Conservation (phyloP, 2,797 vertebrate genomes). For the Clarias laeviceps region DNA sequence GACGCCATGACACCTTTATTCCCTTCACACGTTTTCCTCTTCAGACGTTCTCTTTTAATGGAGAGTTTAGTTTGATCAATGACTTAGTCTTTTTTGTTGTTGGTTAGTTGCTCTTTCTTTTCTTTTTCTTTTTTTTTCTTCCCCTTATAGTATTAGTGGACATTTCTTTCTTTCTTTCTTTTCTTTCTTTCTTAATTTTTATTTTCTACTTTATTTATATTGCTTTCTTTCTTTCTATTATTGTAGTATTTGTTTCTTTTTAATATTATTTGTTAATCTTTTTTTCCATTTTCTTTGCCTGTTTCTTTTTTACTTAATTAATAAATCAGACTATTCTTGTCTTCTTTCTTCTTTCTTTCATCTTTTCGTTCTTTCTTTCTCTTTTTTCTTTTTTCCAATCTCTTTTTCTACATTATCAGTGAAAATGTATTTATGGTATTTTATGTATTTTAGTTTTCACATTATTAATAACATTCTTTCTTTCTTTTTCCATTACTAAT, state of each 20-base stretch:
- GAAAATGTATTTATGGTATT: not conserved
- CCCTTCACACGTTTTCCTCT: not conserved
- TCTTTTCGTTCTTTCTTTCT: not conserved
- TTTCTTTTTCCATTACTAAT: not conserved
- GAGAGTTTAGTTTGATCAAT: too few species aligned
- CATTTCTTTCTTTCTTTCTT: too few species aligned
- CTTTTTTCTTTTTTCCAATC: not conserved
- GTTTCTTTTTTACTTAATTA: not conserved
- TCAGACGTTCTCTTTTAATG: not conserved
- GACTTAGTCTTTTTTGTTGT: too few species aligned
- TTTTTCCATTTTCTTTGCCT: too few species aligned
- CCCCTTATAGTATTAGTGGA: constrained; percentile 6
- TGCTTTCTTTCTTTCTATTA: too few species aligned
- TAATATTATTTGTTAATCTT: too few species aligned
- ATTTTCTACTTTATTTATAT: too few species aligned
- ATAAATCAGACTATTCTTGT: not conserved
- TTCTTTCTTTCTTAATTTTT: too few species aligned
- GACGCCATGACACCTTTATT: constrained; percentile 54
- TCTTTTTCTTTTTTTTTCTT: not conserved
- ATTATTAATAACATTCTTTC: not conserved
- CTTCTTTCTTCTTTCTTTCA: not conserved
- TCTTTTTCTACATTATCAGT: not conserved
- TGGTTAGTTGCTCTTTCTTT: too few species aligned
- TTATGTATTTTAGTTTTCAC: too few species aligned
- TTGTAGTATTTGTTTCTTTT: too few species aligned